Evolutionary conservation across 92 coral and sea anemone genomes (phyloP), one percentile per base, ranked within the genome.

Genomic region (Parazoanthus darwini): DNA sequence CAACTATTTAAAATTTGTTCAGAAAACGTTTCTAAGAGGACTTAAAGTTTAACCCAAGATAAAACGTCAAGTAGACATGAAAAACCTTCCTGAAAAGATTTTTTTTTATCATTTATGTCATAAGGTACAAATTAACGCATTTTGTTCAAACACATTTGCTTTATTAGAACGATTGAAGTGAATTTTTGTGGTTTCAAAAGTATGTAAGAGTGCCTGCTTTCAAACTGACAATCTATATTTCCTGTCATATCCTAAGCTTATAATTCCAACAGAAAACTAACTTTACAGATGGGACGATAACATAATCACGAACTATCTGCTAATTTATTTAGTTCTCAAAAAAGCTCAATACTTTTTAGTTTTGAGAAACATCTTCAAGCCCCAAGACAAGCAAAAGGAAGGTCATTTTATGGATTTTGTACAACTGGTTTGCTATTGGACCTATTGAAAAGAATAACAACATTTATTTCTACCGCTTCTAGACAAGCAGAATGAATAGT

Each of bases 241-340:
- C 20, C 14, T 36, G 16, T 80, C 33, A 35, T 1, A 29, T 56
- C 22, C 58, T 48, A 44, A 44, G 82, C 29, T 48, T 23, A 26
- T 79, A 44, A 25, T 4, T 48, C 80, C 39, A 4, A 9, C 20
- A 26, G 66, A 37, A 46, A 79, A 25, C 65, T 79, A n/a, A 79
- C 42, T 50, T 48, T 29, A 8, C 82, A 79, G 82, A 48, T 79
- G 37, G 25, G 15, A 38, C 67, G 67, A 79, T 48, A 79, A 79
- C 36, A 59, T 2, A 50, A 79, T 79, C 56, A 79, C 70, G 56
- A 23, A 79, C 42, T 2, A 26, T 65, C 56, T 46, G 35, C 8
- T 79, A 3, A 50, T 77, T 77, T 36, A 23, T 22, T 43, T 44
- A 77, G 50, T 42, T 35, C n/a, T n/a, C n/a, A n/a, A n/a, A n/a